Percentiles rank a stretch among this genome's conserved stretches.
These are phyloP conservation scores for Caerostris darwini DNA, from an alignment of 1,140 invertebrate genomes.

Conservation along the genomic window DNA sequence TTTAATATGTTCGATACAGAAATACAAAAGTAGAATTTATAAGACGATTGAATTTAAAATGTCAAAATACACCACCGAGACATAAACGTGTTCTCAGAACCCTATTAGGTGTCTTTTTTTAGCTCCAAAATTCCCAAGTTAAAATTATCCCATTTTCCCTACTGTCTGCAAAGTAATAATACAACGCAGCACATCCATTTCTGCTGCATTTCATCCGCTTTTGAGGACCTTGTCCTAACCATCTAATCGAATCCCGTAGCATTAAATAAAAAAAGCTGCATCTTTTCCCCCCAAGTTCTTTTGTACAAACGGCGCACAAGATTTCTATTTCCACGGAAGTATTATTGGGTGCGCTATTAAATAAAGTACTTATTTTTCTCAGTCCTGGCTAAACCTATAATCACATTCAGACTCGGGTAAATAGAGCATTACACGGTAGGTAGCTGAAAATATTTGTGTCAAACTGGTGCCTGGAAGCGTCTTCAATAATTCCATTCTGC, in stretches of 20 bases:
- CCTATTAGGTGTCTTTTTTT: no score
- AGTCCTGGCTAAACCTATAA: constrained; percentile 38
- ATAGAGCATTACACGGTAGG: constrained; percentile 25
- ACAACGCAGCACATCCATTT: not conserved
- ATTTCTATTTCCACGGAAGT: not conserved
- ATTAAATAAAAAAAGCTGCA: not conserved
- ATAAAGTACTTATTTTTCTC: constrained; percentile 20
- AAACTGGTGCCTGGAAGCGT: not conserved
- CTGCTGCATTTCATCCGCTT: not conserved
- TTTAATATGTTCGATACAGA: no score
- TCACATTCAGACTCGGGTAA: constrained; percentile 25
- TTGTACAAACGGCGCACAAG: not conserved
- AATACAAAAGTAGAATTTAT: no score
- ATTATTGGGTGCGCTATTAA: constrained; percentile 10
- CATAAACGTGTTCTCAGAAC: no score
- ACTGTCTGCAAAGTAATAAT: not conserved
- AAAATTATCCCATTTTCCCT: not conserved
- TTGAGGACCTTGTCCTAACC: not conserved
- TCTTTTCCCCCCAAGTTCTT: not conserved
- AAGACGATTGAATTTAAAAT: no score
- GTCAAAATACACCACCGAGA: no score
- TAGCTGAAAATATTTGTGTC: not conserved
- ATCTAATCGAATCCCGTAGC: not conserved
- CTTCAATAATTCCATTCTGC: constrained; percentile 26
- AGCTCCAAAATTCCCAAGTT: not conserved